phyloP scores from a whole-genome alignment of 2,113 vertebrate species.

The Perca fluviatilis region DNA sequence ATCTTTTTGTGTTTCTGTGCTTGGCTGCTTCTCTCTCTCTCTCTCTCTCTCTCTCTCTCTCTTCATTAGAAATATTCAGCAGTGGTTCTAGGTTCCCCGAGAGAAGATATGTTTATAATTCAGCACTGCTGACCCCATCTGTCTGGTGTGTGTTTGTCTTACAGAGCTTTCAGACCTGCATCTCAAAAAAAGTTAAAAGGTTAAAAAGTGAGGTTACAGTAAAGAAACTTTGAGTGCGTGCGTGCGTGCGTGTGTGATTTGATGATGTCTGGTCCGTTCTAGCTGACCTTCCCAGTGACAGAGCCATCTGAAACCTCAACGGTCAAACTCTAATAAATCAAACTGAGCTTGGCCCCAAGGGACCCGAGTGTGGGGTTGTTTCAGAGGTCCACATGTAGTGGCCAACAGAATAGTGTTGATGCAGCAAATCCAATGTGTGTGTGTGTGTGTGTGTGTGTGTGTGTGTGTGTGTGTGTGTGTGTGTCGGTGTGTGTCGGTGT shows the following conservation, averaged over 20 bases:
- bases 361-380: conserved; percentile 9
- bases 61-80: not conserved
- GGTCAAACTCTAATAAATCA: conserved; percentile 36
- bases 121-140: not conserved
- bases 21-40: not conserved
- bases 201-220: not conserved
- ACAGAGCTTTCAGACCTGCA: not conserved
- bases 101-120: not conserved
- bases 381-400: conserved; percentile 18
- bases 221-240: not conserved
- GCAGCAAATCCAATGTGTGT: not conserved
- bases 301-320: conserved; percentile 21
- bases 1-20: no score
- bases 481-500: not conserved
- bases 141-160: not conserved
- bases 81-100: not conserved
- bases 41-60: no score
- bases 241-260: no score
- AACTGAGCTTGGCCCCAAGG: conserved; percentile 15
- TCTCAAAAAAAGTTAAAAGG: not conserved
- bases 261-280: conserved; percentile 1
- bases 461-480: not conserved
- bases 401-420: conserved; percentile 20
- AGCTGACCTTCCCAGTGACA: conserved; percentile 35
- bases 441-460: not conserved